Percentiles rank a stretch among this genome's conserved stretches.
These are phyloP conservation scores for Acromyrmex echinatior DNA, from an alignment of 1,140 invertebrate genomes.

Conservation along the genomic window DNA sequence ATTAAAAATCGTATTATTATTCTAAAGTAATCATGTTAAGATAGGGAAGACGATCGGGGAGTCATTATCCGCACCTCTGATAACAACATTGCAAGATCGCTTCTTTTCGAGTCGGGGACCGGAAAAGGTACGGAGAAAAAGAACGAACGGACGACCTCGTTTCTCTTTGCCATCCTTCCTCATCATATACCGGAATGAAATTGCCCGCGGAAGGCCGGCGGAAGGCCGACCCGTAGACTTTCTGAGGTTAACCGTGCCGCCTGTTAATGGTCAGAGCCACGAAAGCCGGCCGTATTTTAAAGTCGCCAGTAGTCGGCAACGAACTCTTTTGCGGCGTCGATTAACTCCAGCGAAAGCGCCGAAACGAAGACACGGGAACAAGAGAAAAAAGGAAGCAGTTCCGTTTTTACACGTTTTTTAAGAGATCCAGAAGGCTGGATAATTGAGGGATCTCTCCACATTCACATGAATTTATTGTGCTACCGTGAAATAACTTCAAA, in stretches of 20 bases:
- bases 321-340: conserved; percentile 76
- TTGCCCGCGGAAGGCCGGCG: conserved; percentile 72
- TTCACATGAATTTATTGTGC: conserved; percentile 41
- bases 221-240: conserved; percentile 74
- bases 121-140: conserved; percentile 59
- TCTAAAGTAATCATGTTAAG: neutral
- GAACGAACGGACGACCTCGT: conserved; percentile 68
- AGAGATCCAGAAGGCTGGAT: conserved; percentile 13
- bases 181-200: conserved; percentile 68
- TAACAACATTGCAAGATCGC: conserved; percentile 56
- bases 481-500: neutral
- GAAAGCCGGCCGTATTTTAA: conserved; percentile 75
- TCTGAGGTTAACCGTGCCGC: conserved; percentile 77
- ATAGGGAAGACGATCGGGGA: neutral
- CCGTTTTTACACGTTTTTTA: conserved; percentile 36
- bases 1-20: conserved; percentile 2
- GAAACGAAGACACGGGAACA: conserved; percentile 51
- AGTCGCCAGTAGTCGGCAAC: conserved; percentile 64
- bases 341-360: conserved; percentile 67
- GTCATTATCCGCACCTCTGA: conserved; percentile 1
- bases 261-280: conserved; percentile 77
- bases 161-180: conserved; percentile 69
- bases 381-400: conserved; percentile 28
- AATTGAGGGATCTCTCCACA: conserved; percentile 33
- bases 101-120: conserved; percentile 56